Base-by-base conservation (phyloP, 1,140 invertebrate genomes). In the Caligus rogercresseyi region DNA sequence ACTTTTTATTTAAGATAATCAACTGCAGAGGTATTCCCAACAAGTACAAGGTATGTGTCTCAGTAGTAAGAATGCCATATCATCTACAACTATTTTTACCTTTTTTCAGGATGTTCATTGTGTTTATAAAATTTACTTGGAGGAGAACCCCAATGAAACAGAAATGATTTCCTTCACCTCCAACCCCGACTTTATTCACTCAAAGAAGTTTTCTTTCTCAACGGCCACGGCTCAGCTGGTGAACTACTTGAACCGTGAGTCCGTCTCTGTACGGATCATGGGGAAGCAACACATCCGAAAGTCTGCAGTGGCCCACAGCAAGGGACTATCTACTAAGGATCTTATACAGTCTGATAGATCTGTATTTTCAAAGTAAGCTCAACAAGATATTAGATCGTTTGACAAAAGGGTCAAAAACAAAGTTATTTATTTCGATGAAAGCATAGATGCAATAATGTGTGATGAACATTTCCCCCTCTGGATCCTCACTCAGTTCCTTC, bases 181-280 rank as follows among this genome's bases (percentile, higher is more conserved):
- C 16, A 79, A 80, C 68, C 79, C 80, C 3, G 73, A 77, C 61
- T 81, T 78, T 71, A 76, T 75, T 64, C 74, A 78, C 67, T 70
- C 71, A 60, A 73, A 76, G 68, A 66, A 73, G 25, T 74, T 75
- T 68, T 68, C 68, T 24, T 77, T 73, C 66, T 64, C 65, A 20
- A 72, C 73, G 24, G 74, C 71, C 24, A 78, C 76, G 15, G 7
- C 15, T 1, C 53, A 63, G 57, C 26, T 56, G 16, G 66, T 79
- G 1, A 72, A 78, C 18, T 79, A 78, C 67, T 68, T 80, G 20
- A 70, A 73, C 61, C 73, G 75, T 31, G 74, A 74, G 7, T 74
- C 71, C 25, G 66, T 81, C 15, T 73, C 73, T 64, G 70, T 80
- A 21, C 74, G 75, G 64, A 71, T 80, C 11, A 76, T 74, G 75